Base-by-base conservation (phyloP, 2,888 invertebrate genomes). In the Phymatocera aterrima region DNA sequence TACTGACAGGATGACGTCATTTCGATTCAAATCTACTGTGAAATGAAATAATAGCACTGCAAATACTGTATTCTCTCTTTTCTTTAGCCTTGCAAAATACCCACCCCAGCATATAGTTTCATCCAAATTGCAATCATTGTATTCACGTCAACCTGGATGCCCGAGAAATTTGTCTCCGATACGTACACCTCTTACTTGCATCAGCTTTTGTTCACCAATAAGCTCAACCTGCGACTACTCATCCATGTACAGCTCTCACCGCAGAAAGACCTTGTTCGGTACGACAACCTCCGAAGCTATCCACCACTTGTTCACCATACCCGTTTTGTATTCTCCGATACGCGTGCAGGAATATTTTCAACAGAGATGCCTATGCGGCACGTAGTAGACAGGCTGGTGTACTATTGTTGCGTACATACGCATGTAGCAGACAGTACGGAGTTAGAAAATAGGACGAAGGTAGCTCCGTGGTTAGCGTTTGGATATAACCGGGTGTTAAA, bases 401-500 rank as follows among this genome's bases (percentile, higher is more conserved):
- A 34, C 37, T 34, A 64, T 64, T 64, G 3, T 64, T 18, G n/a
- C 10, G 51, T 43, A 4, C 34, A 72, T 34, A 51, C 65, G 12
- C 15, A 10, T 10, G 18, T 51, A 72, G 3, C 21, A 51, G 34
- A 18, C 34, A 31, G 18, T 18, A n/a, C n/a, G 15, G 34, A 51
- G 46, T 68, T 43, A 68, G 28, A 43, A 68, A 24, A 34, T 18
- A 64, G 61, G 51, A 28, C n/a, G 24, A 28, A 72, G 51, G 48
- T 43, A 51, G 24, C n/a, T n/a, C 12, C 28, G 24, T 72, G 43
- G 51, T 40, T 37, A 18, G 24, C n/a, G 18, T 15, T 54, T 48
- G 18, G 21, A 72, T 51, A 46, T 48, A 31, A 72, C 18, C 37
- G 72, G 34, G 72, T 54, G 68, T 68, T 68, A 21, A 54, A 72